Base-by-base conservation (phyloP, 92 coral and sea anemone species). In the Phymanthus crucifer region DNA sequence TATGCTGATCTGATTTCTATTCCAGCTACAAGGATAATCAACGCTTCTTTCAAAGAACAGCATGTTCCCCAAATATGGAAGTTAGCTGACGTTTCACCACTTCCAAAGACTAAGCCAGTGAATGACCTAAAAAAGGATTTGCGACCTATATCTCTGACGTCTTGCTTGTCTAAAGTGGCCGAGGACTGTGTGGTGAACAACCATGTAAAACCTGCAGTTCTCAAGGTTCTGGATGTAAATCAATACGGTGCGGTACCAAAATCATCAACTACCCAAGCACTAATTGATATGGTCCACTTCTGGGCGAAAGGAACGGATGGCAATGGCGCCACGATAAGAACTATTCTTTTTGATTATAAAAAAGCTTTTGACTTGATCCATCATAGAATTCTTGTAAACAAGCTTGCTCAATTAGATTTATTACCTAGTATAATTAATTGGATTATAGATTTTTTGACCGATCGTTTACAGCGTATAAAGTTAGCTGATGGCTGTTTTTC, bases 41-140 rank as follows among this genome's bases (percentile, higher is more conserved):
- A 38, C 10, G 45, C 45, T 23, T 82, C 86, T 37, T 65, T 73
- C 23, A 68, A 66, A 37, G 73, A 82, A 58, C 78, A 80, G 68
- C 78, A 65, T 61, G 61, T 81, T 29, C 79, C 85, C 57, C 26
- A 43, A 23, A 81, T 72, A 71, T 70, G 74, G 74, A 85, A 80
- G 61, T 29, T 65, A 72, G 85, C 81, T 24, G 84, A 84, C 35
- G 74, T 84, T 17, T 40, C 77, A 19, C 77, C 79, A 9, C 50
- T 78, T 35, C 83, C 84, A 24, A 84, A 78, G 58, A 48, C 50
- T 34, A 43, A 70, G 57, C 78, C 75, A 5, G 72, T 81, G 43
- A 73, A 12, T 37, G 46, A 83, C 34, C 74, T 77, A 64, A 65
- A 77, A 52, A 65, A 77, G 40, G 73, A 32, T 67, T 65, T 26